phyloP scores from a whole-genome alignment of 2,888 invertebrate genomes.

The Adelphocoris suturalis region DNA sequence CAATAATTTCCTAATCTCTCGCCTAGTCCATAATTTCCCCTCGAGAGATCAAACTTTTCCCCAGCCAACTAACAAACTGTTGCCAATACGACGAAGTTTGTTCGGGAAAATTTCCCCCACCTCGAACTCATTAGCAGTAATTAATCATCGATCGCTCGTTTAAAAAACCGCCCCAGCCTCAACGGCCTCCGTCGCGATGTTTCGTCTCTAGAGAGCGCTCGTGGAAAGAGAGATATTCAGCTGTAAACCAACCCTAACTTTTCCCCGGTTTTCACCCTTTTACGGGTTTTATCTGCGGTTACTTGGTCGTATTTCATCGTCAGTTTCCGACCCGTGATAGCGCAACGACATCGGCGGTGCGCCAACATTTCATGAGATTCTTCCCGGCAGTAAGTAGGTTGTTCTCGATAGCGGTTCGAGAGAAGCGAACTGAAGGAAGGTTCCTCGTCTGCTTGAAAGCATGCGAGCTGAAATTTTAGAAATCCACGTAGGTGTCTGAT shows the following conservation, averaged over 20 bases:
- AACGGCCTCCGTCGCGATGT: background rate
- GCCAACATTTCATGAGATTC: too few species aligned
- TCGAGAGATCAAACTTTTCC: background rate
- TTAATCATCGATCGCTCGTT: conserved; percentile 28
- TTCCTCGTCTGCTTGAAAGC: too few species aligned
- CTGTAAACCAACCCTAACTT: background rate
- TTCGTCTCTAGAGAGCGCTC: background rate
- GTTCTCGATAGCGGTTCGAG: too few species aligned
- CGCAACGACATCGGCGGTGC: background rate
- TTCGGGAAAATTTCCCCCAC: background rate
- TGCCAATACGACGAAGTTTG: background rate
- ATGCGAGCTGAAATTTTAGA: too few species aligned
- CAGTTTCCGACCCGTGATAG: background rate
- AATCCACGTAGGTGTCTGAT: too few species aligned
- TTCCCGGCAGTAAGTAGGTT: too few species aligned
- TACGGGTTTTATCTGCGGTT: background rate
- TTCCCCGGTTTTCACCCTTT: background rate
- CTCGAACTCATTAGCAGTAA: conserved; percentile 25
- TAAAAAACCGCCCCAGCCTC: background rate
- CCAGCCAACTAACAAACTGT: background rate
- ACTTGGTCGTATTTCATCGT: background rate
- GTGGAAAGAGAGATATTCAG: background rate
- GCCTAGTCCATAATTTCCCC: background rate
- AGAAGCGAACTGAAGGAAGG: too few species aligned
- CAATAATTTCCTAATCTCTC: background rate